Conservation (phyloP, 2,113 vertebrate species). For the Chamaea fasciata region DNA sequence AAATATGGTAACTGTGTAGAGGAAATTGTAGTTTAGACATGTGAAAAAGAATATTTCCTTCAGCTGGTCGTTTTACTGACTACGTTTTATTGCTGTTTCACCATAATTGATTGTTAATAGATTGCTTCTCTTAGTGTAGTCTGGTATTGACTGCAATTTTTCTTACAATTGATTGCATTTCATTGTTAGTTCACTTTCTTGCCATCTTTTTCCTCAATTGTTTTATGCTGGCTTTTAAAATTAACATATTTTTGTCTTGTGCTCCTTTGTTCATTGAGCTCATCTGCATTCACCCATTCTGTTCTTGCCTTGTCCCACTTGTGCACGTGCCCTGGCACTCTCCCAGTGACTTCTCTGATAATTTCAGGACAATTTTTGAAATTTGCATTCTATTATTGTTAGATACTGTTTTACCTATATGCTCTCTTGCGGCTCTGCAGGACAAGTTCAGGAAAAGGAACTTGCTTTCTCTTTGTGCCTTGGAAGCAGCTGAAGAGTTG, state of each 20-base stretch:
- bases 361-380: not conserved
- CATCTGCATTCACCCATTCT: not conserved
- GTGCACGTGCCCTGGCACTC: accelerated
- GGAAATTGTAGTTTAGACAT: not conserved
- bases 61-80: not conserved
- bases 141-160: conserved; percentile 1
- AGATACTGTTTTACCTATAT: not conserved
- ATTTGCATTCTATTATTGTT: not conserved
- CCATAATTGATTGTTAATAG: not conserved
- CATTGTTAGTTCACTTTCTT: not conserved
- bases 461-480: not conserved
- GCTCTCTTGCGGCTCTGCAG: not conserved
- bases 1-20: not conserved
- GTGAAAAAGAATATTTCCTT: not conserved
- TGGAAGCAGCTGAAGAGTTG: not conserved
- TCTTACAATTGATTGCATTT: conserved; percentile 15
- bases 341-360: not conserved
- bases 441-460: not conserved
- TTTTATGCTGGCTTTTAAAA: not conserved
- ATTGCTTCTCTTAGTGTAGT: not conserved
- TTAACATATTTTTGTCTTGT: not conserved
- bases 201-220: not conserved
- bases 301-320: not conserved
- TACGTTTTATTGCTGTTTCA: not conserved
- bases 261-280: not conserved